phyloP scores from a whole-genome alignment of 2,113 vertebrate species.

The Cairina moschata region DNA sequence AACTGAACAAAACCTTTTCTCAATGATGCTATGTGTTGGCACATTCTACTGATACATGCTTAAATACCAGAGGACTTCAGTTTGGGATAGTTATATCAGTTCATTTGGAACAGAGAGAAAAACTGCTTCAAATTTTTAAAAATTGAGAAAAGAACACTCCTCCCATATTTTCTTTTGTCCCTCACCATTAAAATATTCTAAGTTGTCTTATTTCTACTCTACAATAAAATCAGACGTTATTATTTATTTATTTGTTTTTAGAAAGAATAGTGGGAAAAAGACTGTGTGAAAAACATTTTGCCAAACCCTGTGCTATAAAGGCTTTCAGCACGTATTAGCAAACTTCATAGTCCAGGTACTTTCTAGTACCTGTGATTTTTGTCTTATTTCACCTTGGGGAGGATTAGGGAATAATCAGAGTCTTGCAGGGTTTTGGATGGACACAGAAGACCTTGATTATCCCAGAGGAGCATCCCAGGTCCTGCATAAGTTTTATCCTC shows the following conservation, averaged over 20 bases:
- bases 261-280: background rate
- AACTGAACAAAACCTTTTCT: background rate
- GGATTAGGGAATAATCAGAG: background rate
- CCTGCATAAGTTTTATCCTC: rapidly evolving
- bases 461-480: background rate
- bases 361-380: background rate
- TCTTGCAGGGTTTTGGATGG: background rate
- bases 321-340: background rate
- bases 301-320: background rate
- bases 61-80: background rate
- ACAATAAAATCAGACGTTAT: background rate
- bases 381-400: background rate
- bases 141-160: background rate
- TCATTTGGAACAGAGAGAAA: background rate
- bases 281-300: background rate
- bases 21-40: background rate
- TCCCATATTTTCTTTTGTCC: background rate
- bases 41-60: background rate
- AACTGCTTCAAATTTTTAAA: background rate
- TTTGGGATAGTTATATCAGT: background rate
- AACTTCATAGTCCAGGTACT: background rate
- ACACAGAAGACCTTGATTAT: background rate
- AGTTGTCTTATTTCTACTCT: background rate
- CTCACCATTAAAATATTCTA: background rate
- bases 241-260: background rate